phyloP scores from a whole-genome alignment of 2,888 invertebrate genomes.

The Alloscopus bannaensis region DNA sequence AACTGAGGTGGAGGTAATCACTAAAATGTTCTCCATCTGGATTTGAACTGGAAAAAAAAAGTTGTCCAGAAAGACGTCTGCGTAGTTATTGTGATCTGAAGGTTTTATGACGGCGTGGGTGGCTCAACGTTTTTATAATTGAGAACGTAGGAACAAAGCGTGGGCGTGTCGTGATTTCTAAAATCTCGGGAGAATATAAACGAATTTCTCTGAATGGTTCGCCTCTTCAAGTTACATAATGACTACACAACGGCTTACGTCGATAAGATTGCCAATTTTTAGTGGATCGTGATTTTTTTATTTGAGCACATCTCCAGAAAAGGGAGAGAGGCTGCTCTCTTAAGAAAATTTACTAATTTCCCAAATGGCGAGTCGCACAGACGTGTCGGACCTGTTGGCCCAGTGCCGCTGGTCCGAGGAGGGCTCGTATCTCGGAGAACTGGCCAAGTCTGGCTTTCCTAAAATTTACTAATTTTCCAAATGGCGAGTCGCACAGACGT shows the following conservation, averaged over 20 bases:
- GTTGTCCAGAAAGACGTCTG: slow-evolving; percentile 29
- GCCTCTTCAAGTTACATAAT: too few relatives aligned
- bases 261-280: slow-evolving; percentile 35
- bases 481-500: slow-evolving; percentile 80
- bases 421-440: slow-evolving; percentile 84
- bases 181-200: slow-evolving; percentile 3
- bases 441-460: slow-evolving; percentile 84
- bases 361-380: slow-evolving; percentile 76
- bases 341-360: slow-evolving; percentile 2
- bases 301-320: slow-evolving; percentile 22
- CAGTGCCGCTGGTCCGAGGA: slow-evolving; percentile 87
- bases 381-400: slow-evolving; percentile 92
- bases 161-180: slow-evolving; percentile 22
- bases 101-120: slow-evolving; percentile 46
- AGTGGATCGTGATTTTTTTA: slow-evolving; percentile 52
- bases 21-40: not conserved
- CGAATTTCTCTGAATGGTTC: too few relatives aligned
- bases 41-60: slow-evolving; percentile 32
- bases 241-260: slow-evolving; percentile 21
- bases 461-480: slow-evolving; percentile 74
- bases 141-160: slow-evolving; percentile 14
- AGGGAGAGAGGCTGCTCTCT: slow-evolving; percentile 30
- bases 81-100: not conserved
- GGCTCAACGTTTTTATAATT: not conserved
- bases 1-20: not conserved